Conservation (phyloP, 2,797 vertebrate genomes). For the Lagodon rhomboides region DNA sequence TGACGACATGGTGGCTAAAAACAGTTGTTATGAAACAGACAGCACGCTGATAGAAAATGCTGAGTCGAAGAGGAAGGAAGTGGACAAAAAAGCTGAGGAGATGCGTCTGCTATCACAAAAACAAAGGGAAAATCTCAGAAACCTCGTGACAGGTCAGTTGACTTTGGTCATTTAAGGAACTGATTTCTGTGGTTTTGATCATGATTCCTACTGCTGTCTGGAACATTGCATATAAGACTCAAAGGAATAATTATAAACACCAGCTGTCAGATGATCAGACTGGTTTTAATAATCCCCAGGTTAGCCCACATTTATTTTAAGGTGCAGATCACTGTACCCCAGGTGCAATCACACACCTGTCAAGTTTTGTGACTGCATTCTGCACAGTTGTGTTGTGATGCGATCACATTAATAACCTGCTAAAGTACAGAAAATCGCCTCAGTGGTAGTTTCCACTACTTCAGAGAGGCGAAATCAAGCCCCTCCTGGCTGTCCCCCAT, state of each 20-base stretch:
- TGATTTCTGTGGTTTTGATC: neutral
- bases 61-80: neutral
- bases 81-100: constrained; percentile 10
- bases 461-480: too few relatives aligned
- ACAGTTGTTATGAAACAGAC: constrained; percentile 1
- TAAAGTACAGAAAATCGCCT: too few relatives aligned
- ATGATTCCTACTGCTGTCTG: neutral
- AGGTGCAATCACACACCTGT: too few relatives aligned
- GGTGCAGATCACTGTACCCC: too few relatives aligned
- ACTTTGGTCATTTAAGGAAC: neutral
- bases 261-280: neutral
- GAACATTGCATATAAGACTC: neutral
- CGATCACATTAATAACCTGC: too few relatives aligned
- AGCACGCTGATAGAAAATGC: neutral
- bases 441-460: too few relatives aligned
- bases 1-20: constrained; percentile 11
- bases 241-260: too few relatives aligned
- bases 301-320: too few relatives aligned
- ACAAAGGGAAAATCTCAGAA: constrained; percentile 16
- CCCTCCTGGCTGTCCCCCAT: too few relatives aligned
- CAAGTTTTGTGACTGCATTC: too few relatives aligned
- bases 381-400: too few relatives aligned
- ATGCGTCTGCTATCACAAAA: neutral
- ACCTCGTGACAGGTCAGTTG: constrained; percentile 24
- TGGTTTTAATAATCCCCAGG: neutral